Evolutionary conservation across 2,113 vertebrate genomes (phyloP).

Genomic region (Accipiter virgatus): DNA sequence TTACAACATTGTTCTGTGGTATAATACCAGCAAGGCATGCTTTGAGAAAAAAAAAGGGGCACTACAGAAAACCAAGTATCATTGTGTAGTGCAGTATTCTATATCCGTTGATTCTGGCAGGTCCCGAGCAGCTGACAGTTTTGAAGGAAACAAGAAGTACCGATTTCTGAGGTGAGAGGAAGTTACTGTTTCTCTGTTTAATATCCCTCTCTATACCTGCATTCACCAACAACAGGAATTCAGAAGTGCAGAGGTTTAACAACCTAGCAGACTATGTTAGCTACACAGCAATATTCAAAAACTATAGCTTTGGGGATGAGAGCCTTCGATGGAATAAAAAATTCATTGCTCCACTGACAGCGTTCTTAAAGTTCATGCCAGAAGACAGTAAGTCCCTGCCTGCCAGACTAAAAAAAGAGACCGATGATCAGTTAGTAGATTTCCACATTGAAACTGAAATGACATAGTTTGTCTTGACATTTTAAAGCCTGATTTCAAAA

Average conservation of each 20-base stretch:
- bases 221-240: neutral
- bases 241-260: neutral
- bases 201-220: neutral
- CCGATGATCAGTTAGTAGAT: neutral
- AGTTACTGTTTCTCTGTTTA: neutral
- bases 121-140: neutral
- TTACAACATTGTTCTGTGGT: neutral
- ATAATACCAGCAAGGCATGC: neutral
- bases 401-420: neutral
- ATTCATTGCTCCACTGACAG: neutral
- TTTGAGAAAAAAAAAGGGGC: neutral
- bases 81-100: neutral
- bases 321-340: neutral
- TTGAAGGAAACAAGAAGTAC: neutral
- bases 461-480: neutral
- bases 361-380: neutral
- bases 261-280: neutral
- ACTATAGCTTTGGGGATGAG: neutral
- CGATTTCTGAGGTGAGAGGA: neutral
- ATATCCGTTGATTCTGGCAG: neutral
- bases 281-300: neutral
- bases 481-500: neutral
- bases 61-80: neutral
- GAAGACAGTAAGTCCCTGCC: neutral
- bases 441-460: neutral